A percentile compares a stretch with the other conserved stretches of the same genome.
phyloP scores from a whole-genome alignment of 2,888 invertebrate genomes.

The Yponomeuta sedellus region DNA sequence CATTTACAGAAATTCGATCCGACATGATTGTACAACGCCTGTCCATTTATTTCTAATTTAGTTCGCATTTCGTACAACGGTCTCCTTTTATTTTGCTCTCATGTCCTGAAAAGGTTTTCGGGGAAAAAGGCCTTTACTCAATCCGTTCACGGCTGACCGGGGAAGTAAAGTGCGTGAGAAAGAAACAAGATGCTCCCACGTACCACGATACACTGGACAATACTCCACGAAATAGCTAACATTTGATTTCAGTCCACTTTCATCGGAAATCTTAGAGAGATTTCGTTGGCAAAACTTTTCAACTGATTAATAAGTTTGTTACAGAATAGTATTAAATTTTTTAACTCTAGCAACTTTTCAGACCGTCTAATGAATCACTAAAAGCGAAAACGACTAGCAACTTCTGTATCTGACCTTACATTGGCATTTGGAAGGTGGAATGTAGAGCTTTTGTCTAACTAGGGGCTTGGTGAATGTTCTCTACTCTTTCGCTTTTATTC shows the following conservation, averaged over 20 bases:
- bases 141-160: conserved; percentile 39
- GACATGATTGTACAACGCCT: background rate
- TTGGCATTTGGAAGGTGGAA: background rate
- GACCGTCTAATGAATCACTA: background rate
- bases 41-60: conserved; percentile 2
- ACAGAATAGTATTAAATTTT: background rate
- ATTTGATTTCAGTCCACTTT: conserved; percentile 15
- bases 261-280: background rate
- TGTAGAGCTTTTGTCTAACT: conserved; percentile 45
- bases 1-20: background rate
- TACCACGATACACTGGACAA: conserved; percentile 36
- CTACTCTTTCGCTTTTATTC: conserved; percentile 58
- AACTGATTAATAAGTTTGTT: background rate
- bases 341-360: background rate
- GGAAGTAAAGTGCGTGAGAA: conserved; percentile 53
- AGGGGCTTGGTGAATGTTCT: conserved; percentile 52
- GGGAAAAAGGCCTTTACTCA: conserved; percentile 36
- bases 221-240: conserved; percentile 21
- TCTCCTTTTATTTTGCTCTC: conserved; percentile 31
- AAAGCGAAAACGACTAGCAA: background rate
- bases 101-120: conserved; percentile 44
- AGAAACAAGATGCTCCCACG: conserved; percentile 49
- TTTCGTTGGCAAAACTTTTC: background rate
- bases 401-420: background rate
- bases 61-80: background rate